Percentiles rank a stretch among this genome's conserved stretches.
Conservation (phyloP, 1,140 invertebrate species). For the Ceratosolen solmsi region DNA sequence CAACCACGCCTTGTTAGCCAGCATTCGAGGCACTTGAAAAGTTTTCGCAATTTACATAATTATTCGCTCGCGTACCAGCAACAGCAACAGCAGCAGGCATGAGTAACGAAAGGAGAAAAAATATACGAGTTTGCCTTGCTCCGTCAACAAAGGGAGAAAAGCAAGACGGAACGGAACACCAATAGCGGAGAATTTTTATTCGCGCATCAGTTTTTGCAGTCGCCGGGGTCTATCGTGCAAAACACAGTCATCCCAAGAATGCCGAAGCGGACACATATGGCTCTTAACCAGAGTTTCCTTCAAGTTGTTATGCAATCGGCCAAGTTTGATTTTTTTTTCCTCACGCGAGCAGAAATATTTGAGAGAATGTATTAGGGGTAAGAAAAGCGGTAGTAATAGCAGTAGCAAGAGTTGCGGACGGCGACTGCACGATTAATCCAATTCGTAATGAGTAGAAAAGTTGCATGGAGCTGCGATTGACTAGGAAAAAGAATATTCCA, state of each 20-base stretch:
- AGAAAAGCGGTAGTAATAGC: background rate
- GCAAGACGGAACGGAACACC: background rate
- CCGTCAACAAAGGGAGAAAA: constrained; percentile 1
- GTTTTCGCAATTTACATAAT: constrained; percentile 37
- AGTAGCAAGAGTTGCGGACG: too few relatives aligned
- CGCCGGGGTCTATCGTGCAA: constrained; percentile 11
- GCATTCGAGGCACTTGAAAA: constrained; percentile 22
- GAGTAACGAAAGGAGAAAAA: background rate
- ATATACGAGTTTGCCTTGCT: background rate
- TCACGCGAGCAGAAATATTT: background rate
- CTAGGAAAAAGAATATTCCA: background rate
- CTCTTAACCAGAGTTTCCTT: background rate
- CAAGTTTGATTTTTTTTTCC: background rate
- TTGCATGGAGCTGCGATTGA: background rate
- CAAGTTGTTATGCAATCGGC: constrained; percentile 1
- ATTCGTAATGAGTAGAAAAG: constrained; percentile 50
- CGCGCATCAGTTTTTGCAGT: background rate
- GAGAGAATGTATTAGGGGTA: background rate
- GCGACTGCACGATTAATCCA: constrained; percentile 28
- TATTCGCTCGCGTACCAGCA: constrained; percentile 17
- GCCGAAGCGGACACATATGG: background rate
- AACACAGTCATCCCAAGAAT: constrained; percentile 2
- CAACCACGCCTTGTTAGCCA: constrained; percentile 8
- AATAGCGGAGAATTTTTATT: constrained; percentile 16
- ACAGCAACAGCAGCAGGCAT: background rate